phyloP scores from a whole-genome alignment of 2,113 vertebrate genomes.

The Melanocharis versteri region DNA sequence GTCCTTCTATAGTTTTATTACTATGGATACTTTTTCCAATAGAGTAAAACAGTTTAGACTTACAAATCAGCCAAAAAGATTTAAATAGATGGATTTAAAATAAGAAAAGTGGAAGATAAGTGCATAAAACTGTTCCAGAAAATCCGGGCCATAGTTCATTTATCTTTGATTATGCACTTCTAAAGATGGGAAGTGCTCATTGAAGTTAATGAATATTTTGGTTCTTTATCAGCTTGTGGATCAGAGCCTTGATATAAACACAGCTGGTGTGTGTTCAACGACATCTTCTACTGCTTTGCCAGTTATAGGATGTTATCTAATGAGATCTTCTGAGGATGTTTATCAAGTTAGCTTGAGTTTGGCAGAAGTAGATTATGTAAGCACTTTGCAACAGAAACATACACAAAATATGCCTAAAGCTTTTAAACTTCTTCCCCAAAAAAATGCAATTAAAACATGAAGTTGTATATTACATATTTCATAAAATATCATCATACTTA shows the following conservation, averaged over 20 bases:
- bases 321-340: conserved; percentile 2
- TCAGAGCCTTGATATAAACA: conserved; percentile 35
- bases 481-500: neutral
- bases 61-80: neutral
- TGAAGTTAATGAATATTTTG: conserved; percentile 60
- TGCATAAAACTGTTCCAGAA: neutral
- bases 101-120: neutral
- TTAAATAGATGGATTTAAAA: neutral
- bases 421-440: neutral
- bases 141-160: neutral
- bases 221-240: conserved; percentile 33
- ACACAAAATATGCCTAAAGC: neutral
- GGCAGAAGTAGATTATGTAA: neutral
- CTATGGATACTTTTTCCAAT: neutral
- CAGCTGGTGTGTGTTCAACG: conserved; percentile 39
- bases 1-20: neutral
- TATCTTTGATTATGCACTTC: conserved; percentile 4
- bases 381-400: neutral
- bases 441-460: neutral
- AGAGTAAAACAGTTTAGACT: neutral
- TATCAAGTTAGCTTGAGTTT: neutral
- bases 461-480: neutral
- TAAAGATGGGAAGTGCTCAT: conserved; percentile 20
- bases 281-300: neutral
- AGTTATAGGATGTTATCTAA: neutral